Base-by-base conservation (phyloP, 2,797 vertebrate species). In the Anableps anableps region DNA sequence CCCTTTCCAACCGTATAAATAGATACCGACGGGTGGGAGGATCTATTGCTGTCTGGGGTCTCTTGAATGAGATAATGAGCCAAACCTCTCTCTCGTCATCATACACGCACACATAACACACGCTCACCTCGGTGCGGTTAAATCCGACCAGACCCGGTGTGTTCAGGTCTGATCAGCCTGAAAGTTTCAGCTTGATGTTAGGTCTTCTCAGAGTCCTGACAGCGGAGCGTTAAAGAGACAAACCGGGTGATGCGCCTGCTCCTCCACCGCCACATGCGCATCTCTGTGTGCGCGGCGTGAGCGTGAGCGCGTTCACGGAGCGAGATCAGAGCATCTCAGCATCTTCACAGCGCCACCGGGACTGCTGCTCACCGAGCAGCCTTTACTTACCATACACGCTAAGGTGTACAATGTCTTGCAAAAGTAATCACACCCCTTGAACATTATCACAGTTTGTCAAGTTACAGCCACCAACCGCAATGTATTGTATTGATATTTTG, bases 21-120 rank as follows among this genome's bases (percentile, higher is more conserved):
- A 95, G 90, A 72, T 92, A 88, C 88, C 89, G 88, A 81, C 88
- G 84, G 85, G 95, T 95, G 95, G 95, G 95, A 96, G 95, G 95
- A 93, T 81, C 93, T 72, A 82, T 85, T 75, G 83, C 83, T 84
- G 86, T 83, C 82, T 86, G 78, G 80, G 85, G 81, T 90, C 89
- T 85, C 89, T 85, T 85, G 84, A 88, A 85, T 80, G 89, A 91
- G 86, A 91, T 89, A 88, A 85, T 80, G 70, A 85, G 78, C 83
- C 85, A 84, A 71, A 29, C 79, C 87, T 81, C 82, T 78, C 74
- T 85, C 77, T 72, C 84, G 80, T 90, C 89, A 87, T 83, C 84
- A 55, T 79, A 60, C 80, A 23, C n/a, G 10, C 80, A 36, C 68
- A 36, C 78, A 29, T 68, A 19, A 21, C 16, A 48, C 47, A 19